Percentiles rank a stretch among this genome's conserved stretches.
These are phyloP conservation scores for Scolopax rusticola DNA, from an alignment of 2,797 vertebrate genomes.

Conservation along the genomic window DNA sequence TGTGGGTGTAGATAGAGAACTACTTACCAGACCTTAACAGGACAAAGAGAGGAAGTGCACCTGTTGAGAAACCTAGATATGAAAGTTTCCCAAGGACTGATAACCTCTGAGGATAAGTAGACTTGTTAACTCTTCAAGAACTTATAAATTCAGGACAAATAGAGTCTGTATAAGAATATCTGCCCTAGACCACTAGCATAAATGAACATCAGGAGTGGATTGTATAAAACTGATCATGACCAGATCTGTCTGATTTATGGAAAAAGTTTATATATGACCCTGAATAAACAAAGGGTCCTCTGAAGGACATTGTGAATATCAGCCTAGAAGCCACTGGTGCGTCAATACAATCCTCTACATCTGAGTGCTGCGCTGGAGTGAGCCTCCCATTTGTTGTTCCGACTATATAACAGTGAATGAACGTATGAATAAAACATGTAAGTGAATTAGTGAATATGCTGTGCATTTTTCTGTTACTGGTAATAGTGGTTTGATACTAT, in stretches of 20 bases:
- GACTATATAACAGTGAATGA: not conserved
- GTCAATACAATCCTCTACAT: not conserved
- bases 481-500: not conserved
- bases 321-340: not conserved
- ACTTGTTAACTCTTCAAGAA: not conserved
- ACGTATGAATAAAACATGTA: not conserved
- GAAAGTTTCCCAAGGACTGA: not conserved
- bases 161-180: not conserved
- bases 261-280: not conserved
- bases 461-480: not conserved
- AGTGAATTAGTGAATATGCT: not conserved
- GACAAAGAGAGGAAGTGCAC: not conserved
- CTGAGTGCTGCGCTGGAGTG: not conserved
- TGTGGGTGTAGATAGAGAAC: not conserved
- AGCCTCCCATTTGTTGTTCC: not conserved
- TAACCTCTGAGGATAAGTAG: not conserved
- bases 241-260: not conserved
- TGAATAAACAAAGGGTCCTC: not conserved
- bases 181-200: not conserved
- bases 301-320: not conserved
- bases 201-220: not conserved
- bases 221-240: not conserved
- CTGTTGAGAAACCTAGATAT: not conserved
- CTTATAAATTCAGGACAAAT: not conserved
- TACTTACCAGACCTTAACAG: not conserved